Conservation (phyloP, 2,113 vertebrate genomes). For the Typhlomys cinereus region DNA sequence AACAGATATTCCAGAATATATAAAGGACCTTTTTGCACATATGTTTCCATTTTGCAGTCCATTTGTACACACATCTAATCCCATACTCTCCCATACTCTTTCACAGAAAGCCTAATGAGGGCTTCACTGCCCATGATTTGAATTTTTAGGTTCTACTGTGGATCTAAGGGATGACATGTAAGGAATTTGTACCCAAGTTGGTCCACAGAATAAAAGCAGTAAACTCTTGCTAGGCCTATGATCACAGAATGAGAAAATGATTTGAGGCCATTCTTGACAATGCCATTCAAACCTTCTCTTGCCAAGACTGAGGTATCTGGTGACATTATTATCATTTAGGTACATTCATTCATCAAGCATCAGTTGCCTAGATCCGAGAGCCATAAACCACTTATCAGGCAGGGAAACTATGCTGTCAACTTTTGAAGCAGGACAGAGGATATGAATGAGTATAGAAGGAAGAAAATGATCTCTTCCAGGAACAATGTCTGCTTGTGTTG, state of each 20-base stretch:
- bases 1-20: neutral
- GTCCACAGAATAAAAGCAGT: neutral
- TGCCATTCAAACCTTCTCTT: neutral
- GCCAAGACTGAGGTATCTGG: neutral
- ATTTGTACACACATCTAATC: too few relatives aligned
- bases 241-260: conserved; percentile 28
- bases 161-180: neutral
- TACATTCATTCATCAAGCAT: neutral
- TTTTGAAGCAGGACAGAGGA: conserved; percentile 10
- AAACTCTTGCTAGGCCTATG: neutral
- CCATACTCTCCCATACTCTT: neutral
- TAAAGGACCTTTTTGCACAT: neutral
- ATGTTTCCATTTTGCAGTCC: neutral
- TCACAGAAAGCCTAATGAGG: neutral
- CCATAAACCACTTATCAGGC: neutral
- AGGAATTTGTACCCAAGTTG: neutral
- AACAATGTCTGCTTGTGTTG: neutral
- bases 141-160: neutral
- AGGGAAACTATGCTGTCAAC: conserved; percentile 2
- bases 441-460: neutral
- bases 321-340: conserved; percentile 16
- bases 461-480: neutral
- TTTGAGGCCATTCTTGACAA: neutral
- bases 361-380: neutral
- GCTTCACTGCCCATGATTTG: neutral